Evolutionary conservation across 2,888 invertebrate species (phyloP), one percentile per base, ranked within the genome.

Genomic region (Carpatolechia fugitivella): DNA sequence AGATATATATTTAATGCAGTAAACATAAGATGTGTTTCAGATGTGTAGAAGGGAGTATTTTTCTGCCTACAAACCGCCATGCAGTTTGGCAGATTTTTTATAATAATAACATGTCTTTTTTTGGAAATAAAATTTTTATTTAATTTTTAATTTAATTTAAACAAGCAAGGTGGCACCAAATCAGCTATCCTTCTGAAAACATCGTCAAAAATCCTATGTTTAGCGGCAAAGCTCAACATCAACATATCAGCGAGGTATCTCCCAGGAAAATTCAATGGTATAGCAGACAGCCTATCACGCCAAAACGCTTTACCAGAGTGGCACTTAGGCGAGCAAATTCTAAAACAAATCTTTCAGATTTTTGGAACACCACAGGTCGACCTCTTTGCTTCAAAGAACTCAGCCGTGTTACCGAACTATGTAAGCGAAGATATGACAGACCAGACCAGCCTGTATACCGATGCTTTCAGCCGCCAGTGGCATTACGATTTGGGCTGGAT

Each of bases 301-400:
- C 8, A 8, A 14, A 33, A 20, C 16, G 16, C 24, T 3, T 8
- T n/a, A 1, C 58, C 30, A 33, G 58, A 58, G 31, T 58, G 53
- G 55, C 41, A 33, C 1, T 11, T 58, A 13, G 7, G 5, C 11
- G 11, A 10, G 20, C 24, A 8, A 20, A 24, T n/a, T 1, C 31
- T 18, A 16, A 10, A n/a, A 35, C 10, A 13, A 11, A 53, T 58
- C 16, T 51, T 53, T 13, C 31, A 16, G n/a, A 52, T 31, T 8
- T 31, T 48, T n/a, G 61, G 61, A 8, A 52, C 36, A 8, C 61
- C 61, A 8, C 11, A 31, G 11, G 52, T 61, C 44, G 58, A 58
- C n/a, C 38, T 60, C 3, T 61, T 61, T 30, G 61, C 60, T 0
- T 44, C 51, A 7, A 30, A 35, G n/a, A 6, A 31, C 1, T 58